Percentiles rank a stretch among this genome's conserved stretches.
These are phyloP conservation scores for Takifugu bimaculatus DNA, from an alignment of 2,113 vertebrate species.

Conservation along the genomic window DNA sequence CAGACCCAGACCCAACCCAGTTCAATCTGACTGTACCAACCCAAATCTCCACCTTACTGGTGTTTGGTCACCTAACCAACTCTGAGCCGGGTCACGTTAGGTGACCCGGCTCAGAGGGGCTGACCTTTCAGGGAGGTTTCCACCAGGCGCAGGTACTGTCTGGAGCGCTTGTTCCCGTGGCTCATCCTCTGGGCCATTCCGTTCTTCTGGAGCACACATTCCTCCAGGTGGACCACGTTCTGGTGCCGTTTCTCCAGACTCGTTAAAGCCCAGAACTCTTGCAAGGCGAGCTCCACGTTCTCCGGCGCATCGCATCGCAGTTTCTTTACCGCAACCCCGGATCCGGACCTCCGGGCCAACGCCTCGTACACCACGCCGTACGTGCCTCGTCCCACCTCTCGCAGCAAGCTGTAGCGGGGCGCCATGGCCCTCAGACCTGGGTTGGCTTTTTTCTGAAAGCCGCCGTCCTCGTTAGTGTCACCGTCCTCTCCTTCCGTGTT, in stretches of 20 bases:
- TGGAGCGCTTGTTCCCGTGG: slow-evolving; percentile 86
- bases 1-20: too few relatives aligned
- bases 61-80: background rate
- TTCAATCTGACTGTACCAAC: too few relatives aligned
- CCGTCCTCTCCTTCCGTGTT: slow-evolving; percentile 51
- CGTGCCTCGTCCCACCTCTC: slow-evolving; percentile 89
- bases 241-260: slow-evolving; percentile 85
- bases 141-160: slow-evolving; percentile 90
- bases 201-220: slow-evolving; percentile 90
- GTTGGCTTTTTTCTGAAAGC: slow-evolving; percentile 21
- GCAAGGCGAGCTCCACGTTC: slow-evolving; percentile 89
- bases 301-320: slow-evolving; percentile 92
- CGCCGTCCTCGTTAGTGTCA: slow-evolving; percentile 51
- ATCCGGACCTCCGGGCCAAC: slow-evolving; percentile 77
- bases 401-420: slow-evolving; percentile 83
- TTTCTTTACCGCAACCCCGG: slow-evolving; percentile 87
- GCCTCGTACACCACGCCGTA: slow-evolving; percentile 96
- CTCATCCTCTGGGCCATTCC: slow-evolving; percentile 91
- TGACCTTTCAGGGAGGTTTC: slow-evolving; percentile 91
- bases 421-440: slow-evolving; percentile 49
- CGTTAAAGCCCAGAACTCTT: slow-evolving; percentile 90
- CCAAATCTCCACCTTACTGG: too few relatives aligned
- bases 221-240: slow-evolving; percentile 90
- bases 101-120: slow-evolving; percentile 1
- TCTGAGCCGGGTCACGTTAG: too few relatives aligned